A percentile compares a stretch with the other conserved stretches of the same genome.
phyloP scores from a whole-genome alignment of 2,888 invertebrate species.

The Calliphora vomitoria region DNA sequence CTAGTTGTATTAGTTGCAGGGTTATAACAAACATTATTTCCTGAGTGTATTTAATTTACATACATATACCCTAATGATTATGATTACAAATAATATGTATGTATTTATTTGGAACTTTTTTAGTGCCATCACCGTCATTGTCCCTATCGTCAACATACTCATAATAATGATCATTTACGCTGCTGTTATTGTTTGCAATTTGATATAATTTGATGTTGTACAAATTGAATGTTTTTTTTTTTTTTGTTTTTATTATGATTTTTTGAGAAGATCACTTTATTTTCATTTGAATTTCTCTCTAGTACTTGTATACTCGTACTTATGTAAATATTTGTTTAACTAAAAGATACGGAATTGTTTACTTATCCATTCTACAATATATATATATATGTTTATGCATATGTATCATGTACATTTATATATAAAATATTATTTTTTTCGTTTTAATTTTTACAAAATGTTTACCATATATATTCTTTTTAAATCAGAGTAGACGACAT shows the following conservation, averaged over 20 bases:
- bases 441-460: conserved; percentile 12
- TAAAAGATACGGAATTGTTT: conserved; percentile 52
- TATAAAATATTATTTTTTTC: conserved; percentile 5
- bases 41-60: conserved; percentile 30
- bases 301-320: conserved; percentile 1
- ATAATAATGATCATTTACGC: conserved; percentile 35
- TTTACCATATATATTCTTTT: conserved; percentile 32
- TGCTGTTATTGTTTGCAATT: conserved; percentile 68
- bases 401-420: background rate
- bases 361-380: conserved; percentile 55
- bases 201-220: conserved; percentile 64
- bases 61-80: background rate
- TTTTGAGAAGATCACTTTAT: conserved; percentile 44
- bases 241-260: background rate
- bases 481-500: conserved; percentile 8
- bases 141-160: conserved; percentile 44
- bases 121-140: conserved; percentile 31
- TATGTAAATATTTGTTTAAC: conserved; percentile 58
- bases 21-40: conserved; percentile 1
- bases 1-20: no score
- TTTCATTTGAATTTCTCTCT: conserved; percentile 59
- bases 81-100: conserved; percentile 31
- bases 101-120: conserved; percentile 51
- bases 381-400: background rate
- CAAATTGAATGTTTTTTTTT: conserved; percentile 51